Evolutionary conservation across 1,140 invertebrate genomes (phyloP).

Genomic region (Meloidogyne hapla): DNA sequence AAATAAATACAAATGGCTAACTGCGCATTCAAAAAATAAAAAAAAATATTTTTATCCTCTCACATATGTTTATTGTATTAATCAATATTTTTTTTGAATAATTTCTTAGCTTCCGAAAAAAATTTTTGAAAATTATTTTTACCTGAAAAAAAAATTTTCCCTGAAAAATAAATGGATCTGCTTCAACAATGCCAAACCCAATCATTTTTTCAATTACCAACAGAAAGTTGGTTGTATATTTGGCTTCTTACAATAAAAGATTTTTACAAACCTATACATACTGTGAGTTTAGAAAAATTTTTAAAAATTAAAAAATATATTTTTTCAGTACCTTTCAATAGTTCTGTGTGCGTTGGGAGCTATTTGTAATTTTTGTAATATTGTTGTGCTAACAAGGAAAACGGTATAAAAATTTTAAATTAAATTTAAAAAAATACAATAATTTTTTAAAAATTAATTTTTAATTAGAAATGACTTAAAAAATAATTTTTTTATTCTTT

Average conservation of each 20-base stretch:
- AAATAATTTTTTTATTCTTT: background rate
- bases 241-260: conserved; percentile 45
- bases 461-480: background rate
- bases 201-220: conserved; percentile 46
- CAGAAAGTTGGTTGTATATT: conserved; percentile 41
- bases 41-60: too few relatives aligned
- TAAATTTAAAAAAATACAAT: too few relatives aligned
- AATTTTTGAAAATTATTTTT: too few relatives aligned
- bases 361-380: conserved; percentile 61
- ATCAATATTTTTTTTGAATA: too few relatives aligned
- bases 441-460: too few relatives aligned
- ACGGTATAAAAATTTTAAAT: conserved; percentile 12
- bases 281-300: background rate
- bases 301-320: conserved; percentile 4
- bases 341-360: conserved; percentile 56
- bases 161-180: conserved; percentile 12
- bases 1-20: too few relatives aligned
- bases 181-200: conserved; percentile 21
- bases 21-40: too few relatives aligned
- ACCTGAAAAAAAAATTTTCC: background rate
- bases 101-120: too few relatives aligned
- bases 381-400: conserved; percentile 60
- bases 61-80: too few relatives aligned
- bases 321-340: conserved; percentile 53
- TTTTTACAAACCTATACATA: conserved; percentile 55